phyloP scores from a whole-genome alignment of 2,113 vertebrate species.

The Nycticryphes semicollaris region DNA sequence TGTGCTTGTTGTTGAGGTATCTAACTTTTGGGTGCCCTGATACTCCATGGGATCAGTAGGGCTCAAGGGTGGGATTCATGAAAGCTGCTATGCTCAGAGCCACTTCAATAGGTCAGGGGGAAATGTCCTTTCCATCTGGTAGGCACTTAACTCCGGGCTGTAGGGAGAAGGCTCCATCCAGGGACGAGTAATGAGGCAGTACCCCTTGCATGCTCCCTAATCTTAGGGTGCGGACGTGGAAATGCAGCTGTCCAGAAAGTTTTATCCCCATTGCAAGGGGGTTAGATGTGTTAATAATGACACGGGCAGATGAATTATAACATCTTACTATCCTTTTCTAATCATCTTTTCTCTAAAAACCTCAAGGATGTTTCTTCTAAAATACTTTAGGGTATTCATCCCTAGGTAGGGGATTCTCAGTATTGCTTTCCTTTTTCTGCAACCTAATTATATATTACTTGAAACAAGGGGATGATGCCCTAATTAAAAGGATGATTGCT shows the following conservation, averaged over 20 bases:
- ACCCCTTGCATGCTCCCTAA: neutral
- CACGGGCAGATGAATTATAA: neutral
- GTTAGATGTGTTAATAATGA: neutral
- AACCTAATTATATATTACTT: neutral
- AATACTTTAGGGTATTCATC: neutral
- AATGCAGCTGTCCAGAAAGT: neutral
- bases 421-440: neutral
- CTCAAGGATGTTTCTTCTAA: neutral
- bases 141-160: neutral
- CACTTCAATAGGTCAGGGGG: neutral
- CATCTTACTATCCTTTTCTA: neutral
- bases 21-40: neutral
- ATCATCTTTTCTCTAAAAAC: neutral
- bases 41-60: neutral
- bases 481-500: neutral
- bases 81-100: neutral
- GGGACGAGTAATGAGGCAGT: neutral
- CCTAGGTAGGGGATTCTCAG: neutral
- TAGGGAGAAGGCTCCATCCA: neutral
- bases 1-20: neutral
- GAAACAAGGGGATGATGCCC: neutral
- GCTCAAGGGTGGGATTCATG: neutral
- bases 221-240: neutral
- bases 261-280: neutral
- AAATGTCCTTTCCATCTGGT: neutral